Evolutionary conservation across 2,113 vertebrate genomes (phyloP).

Genomic region (Gracilinanus agilis): DNA sequence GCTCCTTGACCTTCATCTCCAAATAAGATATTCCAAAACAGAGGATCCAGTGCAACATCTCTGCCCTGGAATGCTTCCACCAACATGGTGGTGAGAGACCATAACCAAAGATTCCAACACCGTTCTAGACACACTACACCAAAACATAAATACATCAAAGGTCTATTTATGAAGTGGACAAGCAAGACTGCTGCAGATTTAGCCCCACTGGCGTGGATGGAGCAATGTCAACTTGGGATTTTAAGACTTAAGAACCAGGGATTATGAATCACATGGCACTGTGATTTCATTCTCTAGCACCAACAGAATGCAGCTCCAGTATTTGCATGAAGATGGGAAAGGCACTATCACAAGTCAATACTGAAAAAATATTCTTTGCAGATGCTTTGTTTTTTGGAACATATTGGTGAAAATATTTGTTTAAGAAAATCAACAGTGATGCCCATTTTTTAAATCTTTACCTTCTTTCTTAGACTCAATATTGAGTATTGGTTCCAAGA

Average conservation of each 20-base stretch:
- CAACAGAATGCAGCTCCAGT: conserved; percentile 75
- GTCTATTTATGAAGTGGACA: conserved; percentile 87
- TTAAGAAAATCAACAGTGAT: no score
- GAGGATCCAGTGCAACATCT: conserved; percentile 94
- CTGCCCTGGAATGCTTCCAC: conserved; percentile 93
- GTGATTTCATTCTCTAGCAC: conserved; percentile 78
- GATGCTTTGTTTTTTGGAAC: conserved; percentile 82
- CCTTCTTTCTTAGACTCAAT: no score
- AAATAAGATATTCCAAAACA: conserved; percentile 95
- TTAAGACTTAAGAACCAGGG: conserved; percentile 95
- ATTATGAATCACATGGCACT: conserved; percentile 92
- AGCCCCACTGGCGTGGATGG: conserved; percentile 94
- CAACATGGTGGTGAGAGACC: conserved; percentile 94
- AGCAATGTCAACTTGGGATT: conserved; percentile 95
- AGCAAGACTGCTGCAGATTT: conserved; percentile 90
- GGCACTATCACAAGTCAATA: conserved; percentile 80
- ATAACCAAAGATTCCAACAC: conserved; percentile 93
- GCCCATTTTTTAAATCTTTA: no score
- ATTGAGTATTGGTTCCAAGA: no score
- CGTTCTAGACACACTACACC: conserved; percentile 92
- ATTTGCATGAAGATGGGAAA: conserved; percentile 79
- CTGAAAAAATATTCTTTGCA: conserved; percentile 82
- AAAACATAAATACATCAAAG: conserved; percentile 96
- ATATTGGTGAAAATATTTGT: conserved; percentile 81
- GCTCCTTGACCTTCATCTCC: conserved; percentile 90